Percentiles rank a stretch among this genome's conserved stretches.
Conservation (phyloP, 1,140 invertebrate genomes). For the Pseudomyrmex dendroicus region DNA sequence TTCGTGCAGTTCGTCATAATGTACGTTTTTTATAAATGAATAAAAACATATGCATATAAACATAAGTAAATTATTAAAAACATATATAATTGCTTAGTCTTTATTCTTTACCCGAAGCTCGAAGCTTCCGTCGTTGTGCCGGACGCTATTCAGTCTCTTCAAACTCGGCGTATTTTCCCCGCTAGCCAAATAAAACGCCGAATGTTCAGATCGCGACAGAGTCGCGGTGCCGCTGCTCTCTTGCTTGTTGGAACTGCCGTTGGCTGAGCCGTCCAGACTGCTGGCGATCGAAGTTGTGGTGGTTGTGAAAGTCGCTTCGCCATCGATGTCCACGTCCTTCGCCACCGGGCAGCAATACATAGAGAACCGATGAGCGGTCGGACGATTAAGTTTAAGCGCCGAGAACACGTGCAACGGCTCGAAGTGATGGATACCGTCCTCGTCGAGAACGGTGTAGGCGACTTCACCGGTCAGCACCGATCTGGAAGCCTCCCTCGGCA, state of each 20-base stretch:
- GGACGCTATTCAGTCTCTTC: slow-evolving; percentile 77
- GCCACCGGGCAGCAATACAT: slow-evolving; percentile 88
- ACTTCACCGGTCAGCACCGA: slow-evolving; percentile 91
- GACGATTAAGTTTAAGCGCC: slow-evolving; percentile 88
- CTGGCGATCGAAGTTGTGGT: slow-evolving; percentile 73
- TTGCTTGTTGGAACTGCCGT: slow-evolving; percentile 71
- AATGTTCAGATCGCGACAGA: slow-evolving; percentile 76
- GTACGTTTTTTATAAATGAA: background rate
- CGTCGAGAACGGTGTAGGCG: slow-evolving; percentile 91
- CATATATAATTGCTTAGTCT: background rate
- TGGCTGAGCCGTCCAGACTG: slow-evolving; percentile 74
- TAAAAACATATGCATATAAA: background rate
- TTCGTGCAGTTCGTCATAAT: background rate
- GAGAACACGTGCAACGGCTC: slow-evolving; percentile 91
- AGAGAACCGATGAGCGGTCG: slow-evolving; percentile 87
- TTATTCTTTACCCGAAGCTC: slow-evolving; percentile 76
- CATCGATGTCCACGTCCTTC: slow-evolving; percentile 84
- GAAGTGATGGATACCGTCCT: slow-evolving; percentile 91
- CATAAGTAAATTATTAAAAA: background rate
- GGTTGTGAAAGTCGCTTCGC: slow-evolving; percentile 77
- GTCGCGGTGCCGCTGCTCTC: slow-evolving; percentile 74
- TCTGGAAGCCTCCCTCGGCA: slow-evolving; percentile 90
- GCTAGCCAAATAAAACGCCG: slow-evolving; percentile 72
- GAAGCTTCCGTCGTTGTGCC: slow-evolving; percentile 70
- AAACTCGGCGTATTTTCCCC: slow-evolving; percentile 83